Evolutionary conservation across 2,888 invertebrate genomes (phyloP), one percentile per base, ranked within the genome.

Genomic region (Leucophenga maculata): DNA sequence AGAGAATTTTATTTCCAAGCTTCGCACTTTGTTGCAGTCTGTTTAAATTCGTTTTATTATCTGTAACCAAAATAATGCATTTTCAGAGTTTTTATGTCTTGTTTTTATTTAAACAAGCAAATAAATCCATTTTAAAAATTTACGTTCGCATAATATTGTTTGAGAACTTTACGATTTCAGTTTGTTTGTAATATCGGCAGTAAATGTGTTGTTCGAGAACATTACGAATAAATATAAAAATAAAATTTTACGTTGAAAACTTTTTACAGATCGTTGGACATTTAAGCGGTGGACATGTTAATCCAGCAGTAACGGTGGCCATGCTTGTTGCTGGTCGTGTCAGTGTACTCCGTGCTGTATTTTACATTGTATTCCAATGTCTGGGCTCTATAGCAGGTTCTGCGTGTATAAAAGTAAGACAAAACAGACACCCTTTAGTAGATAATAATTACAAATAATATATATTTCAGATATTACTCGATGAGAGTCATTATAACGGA

Each of bases 241-340:
- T 39, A 6, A 6, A 39, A 11, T 39, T 39, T 3, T 4, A 26
- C 2, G 8, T 39, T 39, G 3, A 39, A 11, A 39, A 39, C 11
- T 55, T 14, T 68, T 71, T 75, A 77, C 66, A 95, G 95, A 91
- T 93, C 65, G 91, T 96, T 77, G 96, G 95, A 3, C 95, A 96
- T 88, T 91, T 96, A 67, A 96, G 96, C 70, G 97, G 97, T 1
- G 96, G 95, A 11, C 97, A 97, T 88, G 91, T 97, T 72, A 98
- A 98, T 90, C 97, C 97, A 1, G 97, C 97, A 0, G 96, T 98
- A 54, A 97, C 97, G 4, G 87, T 91, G 18, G 96, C 94, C 1
- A 91, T 97, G 89, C 89, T 95, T 67, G 92, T 93, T 13, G 92
- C 94, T 9, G 95, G 97, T 9, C 93, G 94, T 82, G 93, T 96